Percentiles rank a stretch among this genome's conserved stretches.
Conservation (phyloP, 2,888 invertebrate genomes). For the Chaitophorus viminalis region DNA sequence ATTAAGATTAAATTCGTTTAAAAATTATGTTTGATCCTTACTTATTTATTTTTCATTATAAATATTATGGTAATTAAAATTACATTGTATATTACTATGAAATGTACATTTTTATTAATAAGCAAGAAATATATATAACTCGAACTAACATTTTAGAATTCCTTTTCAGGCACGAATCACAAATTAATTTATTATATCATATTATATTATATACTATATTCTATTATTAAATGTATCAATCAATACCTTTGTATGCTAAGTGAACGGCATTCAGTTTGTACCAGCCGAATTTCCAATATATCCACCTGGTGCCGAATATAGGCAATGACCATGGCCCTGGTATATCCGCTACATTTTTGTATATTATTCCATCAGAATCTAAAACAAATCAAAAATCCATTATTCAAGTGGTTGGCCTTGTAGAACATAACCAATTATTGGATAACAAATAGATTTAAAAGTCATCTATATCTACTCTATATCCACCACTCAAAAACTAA, state of each 20-base stretch:
- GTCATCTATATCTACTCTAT: not conserved
- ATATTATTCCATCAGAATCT: slow-evolving; percentile 1
- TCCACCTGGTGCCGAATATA: slow-evolving; percentile 82
- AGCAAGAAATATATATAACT: not conserved
- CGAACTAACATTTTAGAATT: not conserved
- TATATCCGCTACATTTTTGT: slow-evolving; percentile 68
- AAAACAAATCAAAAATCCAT: not conserved
- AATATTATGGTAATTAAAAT: too few relatives aligned
- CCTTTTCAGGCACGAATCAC: not conserved
- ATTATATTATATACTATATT: not conserved
- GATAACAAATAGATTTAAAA: not conserved
- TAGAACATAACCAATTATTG: not conserved
- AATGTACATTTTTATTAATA: too few relatives aligned
- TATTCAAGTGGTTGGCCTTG: not conserved
- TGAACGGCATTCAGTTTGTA: slow-evolving; percentile 81
- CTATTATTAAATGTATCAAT: not conserved
- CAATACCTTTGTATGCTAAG: slow-evolving; percentile 79
- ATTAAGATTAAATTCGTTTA: too few relatives aligned
- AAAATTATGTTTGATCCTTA: too few relatives aligned
- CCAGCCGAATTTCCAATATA: slow-evolving; percentile 74
- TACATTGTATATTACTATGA: too few relatives aligned
- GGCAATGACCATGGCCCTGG: slow-evolving; percentile 81
- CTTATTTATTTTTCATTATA: too few relatives aligned
- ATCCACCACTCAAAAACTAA: not conserved
- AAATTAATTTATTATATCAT: not conserved